Percentiles rank a stretch among this genome's conserved stretches.
Evolutionary conservation across 2,113 vertebrate genomes (phyloP).

Genomic region (Isurus oxyrinchus): DNA sequence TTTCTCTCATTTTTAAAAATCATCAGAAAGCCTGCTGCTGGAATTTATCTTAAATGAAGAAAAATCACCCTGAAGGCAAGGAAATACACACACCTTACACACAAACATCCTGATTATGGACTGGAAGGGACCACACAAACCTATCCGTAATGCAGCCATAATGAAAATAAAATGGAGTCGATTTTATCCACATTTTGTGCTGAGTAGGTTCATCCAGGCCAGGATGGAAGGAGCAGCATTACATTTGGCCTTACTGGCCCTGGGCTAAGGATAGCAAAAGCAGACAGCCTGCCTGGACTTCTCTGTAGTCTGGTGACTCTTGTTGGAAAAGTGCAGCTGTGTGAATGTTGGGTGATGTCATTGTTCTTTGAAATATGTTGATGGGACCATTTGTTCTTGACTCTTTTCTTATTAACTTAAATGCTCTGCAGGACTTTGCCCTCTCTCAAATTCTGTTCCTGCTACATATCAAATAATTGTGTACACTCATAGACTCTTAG

Average conservation of each 20-base stretch:
- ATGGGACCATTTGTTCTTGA: neutral
- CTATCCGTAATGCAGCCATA: too few species aligned
- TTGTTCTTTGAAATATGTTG: neutral
- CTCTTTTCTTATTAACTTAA: neutral
- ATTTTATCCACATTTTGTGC: neutral
- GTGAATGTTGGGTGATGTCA: neutral
- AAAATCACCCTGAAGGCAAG: too few species aligned
- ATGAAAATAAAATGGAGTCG: neutral
- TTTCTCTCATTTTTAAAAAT: too few species aligned
- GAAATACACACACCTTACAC: too few species aligned
- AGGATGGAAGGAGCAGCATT: neutral
- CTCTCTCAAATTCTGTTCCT: neutral
- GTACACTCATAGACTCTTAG: neutral
- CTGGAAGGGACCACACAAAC: too few species aligned
- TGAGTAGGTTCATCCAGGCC: neutral
- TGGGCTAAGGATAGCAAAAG: neutral
- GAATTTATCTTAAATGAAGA: too few species aligned
- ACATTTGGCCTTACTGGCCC: neutral
- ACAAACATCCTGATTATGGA: too few species aligned
- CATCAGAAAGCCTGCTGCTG: too few species aligned
- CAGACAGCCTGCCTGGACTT: neutral
- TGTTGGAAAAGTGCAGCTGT: neutral
- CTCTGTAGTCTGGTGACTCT: neutral
- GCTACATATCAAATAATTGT: neutral
- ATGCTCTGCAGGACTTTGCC: neutral